Evolutionary conservation across 2,888 invertebrate species (phyloP), one percentile per base, ranked within the genome.

Genomic region (Macropis europaea): DNA sequence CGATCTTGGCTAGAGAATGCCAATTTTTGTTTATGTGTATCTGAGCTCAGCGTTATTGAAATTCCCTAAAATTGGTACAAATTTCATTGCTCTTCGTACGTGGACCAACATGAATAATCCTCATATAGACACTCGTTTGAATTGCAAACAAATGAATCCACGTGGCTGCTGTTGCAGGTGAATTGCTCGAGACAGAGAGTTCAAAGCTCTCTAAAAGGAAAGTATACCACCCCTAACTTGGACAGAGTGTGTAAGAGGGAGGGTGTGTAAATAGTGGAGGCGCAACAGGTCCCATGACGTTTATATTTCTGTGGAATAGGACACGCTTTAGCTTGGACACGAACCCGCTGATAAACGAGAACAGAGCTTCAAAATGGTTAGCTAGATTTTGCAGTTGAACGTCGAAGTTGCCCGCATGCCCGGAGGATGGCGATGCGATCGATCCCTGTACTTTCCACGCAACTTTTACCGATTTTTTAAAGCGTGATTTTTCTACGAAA

Each of bases 361-460:
- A 42, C 13, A 30, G 40, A 28, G 48, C 40, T 73, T 61, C 54
- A 66, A 54, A 69, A 53, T 61, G 38, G 73, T 52, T 72, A 54
- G 43, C 61, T 19, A 56, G 60, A 40, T 69, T 64, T n/a, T 54
- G 61, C 60, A 26, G 48, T 32, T 13, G 48, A 42, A 53, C 62
- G 38, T 43, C 42, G 9, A 26, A 73, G 76, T 81, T 81, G 64
- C 47, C 22, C 9, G 59, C n/a, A 34, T 45, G 60, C 57, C 76
- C 80, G 80, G 19, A 34, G 50, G 80, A 81, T 81, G 80, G 80
- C 81, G 78, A 42, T 70, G 53, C 30, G n/a, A 43, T 69, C 69
- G 73, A 77, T 28, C 62, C 40, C 50, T 17, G 26, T 45, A 28
- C 45, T 54, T 54, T 40, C 19, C 7, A 24, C 5, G 7, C 22